phyloP scores from a whole-genome alignment of 2,888 invertebrate genomes.

The Chrysolina oricalcia region DNA sequence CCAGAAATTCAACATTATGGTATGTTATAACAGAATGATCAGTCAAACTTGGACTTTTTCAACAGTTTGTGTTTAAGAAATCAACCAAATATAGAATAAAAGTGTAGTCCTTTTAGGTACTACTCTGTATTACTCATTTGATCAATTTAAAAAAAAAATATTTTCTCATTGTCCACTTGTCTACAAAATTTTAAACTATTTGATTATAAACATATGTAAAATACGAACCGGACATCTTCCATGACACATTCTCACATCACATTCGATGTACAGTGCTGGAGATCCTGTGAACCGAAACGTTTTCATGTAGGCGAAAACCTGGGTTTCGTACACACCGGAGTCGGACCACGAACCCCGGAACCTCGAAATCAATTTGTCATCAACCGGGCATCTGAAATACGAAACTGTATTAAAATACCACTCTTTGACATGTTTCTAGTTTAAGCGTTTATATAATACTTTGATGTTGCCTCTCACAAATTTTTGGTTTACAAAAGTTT shows the following conservation, averaged over 20 bases:
- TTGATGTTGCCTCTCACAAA: too few species aligned
- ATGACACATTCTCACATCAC: constrained; percentile 96
- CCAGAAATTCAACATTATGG: too few species aligned
- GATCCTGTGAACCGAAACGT: constrained; percentile 95
- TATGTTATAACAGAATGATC: too few species aligned
- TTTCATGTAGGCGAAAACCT: constrained; percentile 96
- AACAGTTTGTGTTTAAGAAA: background rate
- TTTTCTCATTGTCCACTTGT: too few species aligned
- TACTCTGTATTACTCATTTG: too few species aligned
- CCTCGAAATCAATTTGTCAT: constrained; percentile 92
- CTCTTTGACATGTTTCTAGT: too few species aligned
- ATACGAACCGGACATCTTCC: constrained; percentile 91
- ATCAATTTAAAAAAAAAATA: too few species aligned
- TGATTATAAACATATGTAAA: too few species aligned
- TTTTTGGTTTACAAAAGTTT: too few species aligned
- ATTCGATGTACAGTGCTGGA: constrained; percentile 94
- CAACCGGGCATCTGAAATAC: constrained; percentile 85
- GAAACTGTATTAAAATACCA: background rate
- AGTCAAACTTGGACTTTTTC: background rate
- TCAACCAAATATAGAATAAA: background rate
- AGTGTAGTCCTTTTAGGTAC: too few species aligned
- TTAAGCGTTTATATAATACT: too few species aligned
- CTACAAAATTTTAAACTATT: too few species aligned
- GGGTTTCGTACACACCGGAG: constrained; percentile 91
- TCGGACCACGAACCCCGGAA: constrained; percentile 96